Base-by-base conservation (phyloP, 2,888 invertebrate genomes). In the Homarus gammarus region DNA sequence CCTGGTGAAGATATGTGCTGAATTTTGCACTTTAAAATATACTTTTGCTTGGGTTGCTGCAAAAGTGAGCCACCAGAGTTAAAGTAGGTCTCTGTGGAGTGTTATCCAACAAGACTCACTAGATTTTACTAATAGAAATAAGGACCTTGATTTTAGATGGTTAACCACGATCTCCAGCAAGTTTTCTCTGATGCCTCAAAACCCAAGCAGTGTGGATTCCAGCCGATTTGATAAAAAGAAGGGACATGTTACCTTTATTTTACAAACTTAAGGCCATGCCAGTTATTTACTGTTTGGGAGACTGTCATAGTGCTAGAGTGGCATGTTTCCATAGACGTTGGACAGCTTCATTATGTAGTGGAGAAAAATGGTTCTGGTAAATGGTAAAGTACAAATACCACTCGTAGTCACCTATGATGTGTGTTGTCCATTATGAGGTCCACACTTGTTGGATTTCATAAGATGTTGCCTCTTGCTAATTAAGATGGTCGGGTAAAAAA, bases 341-440 rank as follows among this genome's bases (percentile, higher is more conserved):
- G 40, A 51, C 78, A 78, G 78, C 78, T 78, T 78, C 33, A 78
- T 40, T 51, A 77, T 82, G 68, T 49, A 70, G 44, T 70, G 64
- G 70, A 70, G 31, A 70, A 44, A 77, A 79, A 70, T 64, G 70
- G 73, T 84, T 86, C 40, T 56, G 78, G 78, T 86, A 79, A 79
- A 79, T 78, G 79, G 70, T 78, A 85, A 86, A 86, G 79, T 86
- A 86, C 86, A 86, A 86, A 86, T 79, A 44, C 79, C 86, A 79
- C 79, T 77, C 61, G 79, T 79, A 64, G 77, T 79, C 86, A 79
- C 70, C 38, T 79, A 86, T 51, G 79, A 75, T 75, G 31, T 75
- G 75, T 75, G 75, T 75, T 75, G 75, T 75, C 75, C 75, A 44
- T 75, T 75, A 72, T 72, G 38, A 72, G 5, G 36, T 38, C 72